Base-by-base conservation (phyloP, 1,140 invertebrate genomes). In the Acromyrmex echinatior region DNA sequence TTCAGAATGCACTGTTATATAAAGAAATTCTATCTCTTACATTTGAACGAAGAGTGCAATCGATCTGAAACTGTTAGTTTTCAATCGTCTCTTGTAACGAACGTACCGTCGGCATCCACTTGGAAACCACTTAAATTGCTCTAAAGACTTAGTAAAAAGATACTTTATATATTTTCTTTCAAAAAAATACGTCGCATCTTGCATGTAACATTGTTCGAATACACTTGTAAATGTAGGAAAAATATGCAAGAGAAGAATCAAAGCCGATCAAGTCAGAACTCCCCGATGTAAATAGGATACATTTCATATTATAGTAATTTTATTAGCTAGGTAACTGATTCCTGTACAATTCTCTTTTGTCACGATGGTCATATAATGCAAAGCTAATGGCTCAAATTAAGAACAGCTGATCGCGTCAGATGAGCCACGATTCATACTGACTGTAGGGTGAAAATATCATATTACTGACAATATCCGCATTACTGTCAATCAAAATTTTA, bases 351-450 rank as follows among this genome's bases (percentile, higher is more conserved):
- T 84, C 39, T 35, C 56, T 56, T 74, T 62, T 84, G 9, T 62
- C 80, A 49, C 12, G 18, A 74, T 62, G 14, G 6, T 35, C 25
- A 2, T 21, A 56, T 66, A 53, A 80, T 21, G 39, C 56, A 62
- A 84, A 84, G 56, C 25, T 74, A 82, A 74, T 74, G 12, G 39
- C 7, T 10, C 18, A 74, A 74, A 84, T 63, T 74, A 74, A 56
- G 53, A 76, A 74, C 80, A 74, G 56, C 39, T 74, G 60, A 84
- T 74, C n/a, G 14, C 28, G n/a, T 56, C 63, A 31, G 2, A 10
- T 53, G 80, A 74, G 14, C 21, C 12, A n/a, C 18, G 35, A 60
- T 62, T 70, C 62, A 49, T 31, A 14, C 10, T 9, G 31, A 60
- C 9, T 58, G 21, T 1, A 62, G 18, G 35, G 18, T 68, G 9